Conservation (phyloP, 2,888 invertebrate species). For the Acronicta aceris region DNA sequence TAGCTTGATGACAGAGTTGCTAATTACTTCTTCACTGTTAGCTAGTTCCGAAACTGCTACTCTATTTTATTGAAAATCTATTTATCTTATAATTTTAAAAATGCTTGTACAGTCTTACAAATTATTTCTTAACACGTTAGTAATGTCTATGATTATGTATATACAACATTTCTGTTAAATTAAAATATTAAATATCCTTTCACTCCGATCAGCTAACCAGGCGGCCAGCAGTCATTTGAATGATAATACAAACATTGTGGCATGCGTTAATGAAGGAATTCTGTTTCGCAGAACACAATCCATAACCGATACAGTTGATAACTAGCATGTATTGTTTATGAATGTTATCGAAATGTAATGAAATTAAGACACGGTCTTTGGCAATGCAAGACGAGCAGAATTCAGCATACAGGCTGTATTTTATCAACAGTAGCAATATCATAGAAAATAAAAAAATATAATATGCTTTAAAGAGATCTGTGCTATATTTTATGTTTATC, state of each 20-base stretch:
- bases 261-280: conserved; percentile 30
- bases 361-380: conserved; percentile 36
- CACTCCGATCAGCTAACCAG: conserved; percentile 17
- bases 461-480: too few species aligned
- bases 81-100: too few species aligned
- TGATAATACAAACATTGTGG: conserved; percentile 40
- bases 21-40: too few species aligned
- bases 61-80: too few species aligned
- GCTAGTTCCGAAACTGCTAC: too few species aligned
- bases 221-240: conserved; percentile 17
- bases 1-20: too few species aligned
- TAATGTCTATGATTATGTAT: too few species aligned
- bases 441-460: too few species aligned
- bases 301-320: conserved; percentile 28
- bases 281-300: conserved; percentile 26
- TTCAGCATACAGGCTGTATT: background rate
- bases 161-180: background rate
- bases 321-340: conserved; percentile 24
- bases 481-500: too few species aligned
- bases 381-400: conserved; percentile 5
- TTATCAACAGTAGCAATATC: background rate
- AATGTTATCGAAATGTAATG: conserved; percentile 43
- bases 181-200: conserved; percentile 1
- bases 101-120: too few species aligned
- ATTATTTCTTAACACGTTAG: too few species aligned